These are phyloP conservation scores for Chirona hameri DNA, from an alignment of 2,888 invertebrate genomes.

Conservation along the genomic window DNA sequence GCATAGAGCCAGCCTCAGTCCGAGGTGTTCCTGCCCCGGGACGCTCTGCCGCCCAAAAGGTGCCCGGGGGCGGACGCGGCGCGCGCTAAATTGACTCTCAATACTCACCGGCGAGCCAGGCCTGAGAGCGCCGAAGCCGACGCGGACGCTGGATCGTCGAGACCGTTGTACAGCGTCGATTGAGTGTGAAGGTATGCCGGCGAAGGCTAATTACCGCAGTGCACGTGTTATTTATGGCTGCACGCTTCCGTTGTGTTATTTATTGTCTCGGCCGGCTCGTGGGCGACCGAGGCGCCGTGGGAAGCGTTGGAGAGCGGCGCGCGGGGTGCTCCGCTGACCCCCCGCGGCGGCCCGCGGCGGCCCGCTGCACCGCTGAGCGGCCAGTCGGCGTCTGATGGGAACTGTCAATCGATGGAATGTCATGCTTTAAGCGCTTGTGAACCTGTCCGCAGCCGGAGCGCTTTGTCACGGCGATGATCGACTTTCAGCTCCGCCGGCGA, in stretches of 20 bases:
- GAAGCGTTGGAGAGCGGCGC: not conserved
- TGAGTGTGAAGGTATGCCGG: conserved; percentile 27
- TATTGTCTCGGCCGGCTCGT: not conserved
- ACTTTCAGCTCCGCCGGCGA: not conserved
- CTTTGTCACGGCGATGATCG: not conserved
- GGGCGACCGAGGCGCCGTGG: not conserved
- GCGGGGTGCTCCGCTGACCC: not conserved
- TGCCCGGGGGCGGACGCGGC: not conserved
- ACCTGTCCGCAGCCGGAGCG: not conserved
- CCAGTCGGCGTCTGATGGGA: not conserved
- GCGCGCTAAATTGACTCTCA: conserved; percentile 25
- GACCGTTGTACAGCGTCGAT: not conserved
- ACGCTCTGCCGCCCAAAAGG: not conserved
- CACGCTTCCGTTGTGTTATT: conserved; percentile 28
- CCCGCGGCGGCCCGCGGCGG: no score
- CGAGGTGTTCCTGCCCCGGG: not conserved
- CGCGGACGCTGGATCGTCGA: not conserved
- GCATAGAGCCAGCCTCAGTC: not conserved
- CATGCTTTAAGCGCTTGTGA: not conserved
- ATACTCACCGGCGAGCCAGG: not conserved
- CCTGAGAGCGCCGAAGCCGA: not conserved
- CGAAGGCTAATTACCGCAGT: not conserved
- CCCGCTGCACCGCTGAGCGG: not conserved
- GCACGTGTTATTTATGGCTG: conserved; percentile 24
- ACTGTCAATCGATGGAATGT: not conserved